Evolutionary conservation across 92 coral and sea anemone species (phyloP).

Genomic region (Epizoanthus rinbou): DNA sequence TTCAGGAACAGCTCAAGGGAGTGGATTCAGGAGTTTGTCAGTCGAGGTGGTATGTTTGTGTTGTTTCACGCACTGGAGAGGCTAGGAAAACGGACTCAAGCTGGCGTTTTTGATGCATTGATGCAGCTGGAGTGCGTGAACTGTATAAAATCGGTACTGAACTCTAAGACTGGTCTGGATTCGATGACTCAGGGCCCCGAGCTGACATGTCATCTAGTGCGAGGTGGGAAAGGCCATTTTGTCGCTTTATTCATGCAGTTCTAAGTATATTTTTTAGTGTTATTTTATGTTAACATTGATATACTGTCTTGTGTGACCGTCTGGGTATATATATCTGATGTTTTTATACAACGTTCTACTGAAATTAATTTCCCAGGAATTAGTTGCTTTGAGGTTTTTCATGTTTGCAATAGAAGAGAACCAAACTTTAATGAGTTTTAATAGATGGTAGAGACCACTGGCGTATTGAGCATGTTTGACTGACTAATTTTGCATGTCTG

Average conservation of each 20-base stretch:
- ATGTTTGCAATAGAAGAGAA: neutral
- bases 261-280: too few relatives aligned
- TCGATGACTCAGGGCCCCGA: slow-evolving; percentile 65
- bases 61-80: slow-evolving; percentile 77
- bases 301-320: neutral
- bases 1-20: slow-evolving; percentile 70
- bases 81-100: slow-evolving; percentile 57
- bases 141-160: slow-evolving; percentile 93
- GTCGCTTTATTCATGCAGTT: neutral
- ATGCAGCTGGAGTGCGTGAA: slow-evolving; percentile 90
- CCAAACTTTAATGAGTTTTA: neutral
- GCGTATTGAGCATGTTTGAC: slow-evolving; percentile 1
- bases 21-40: slow-evolving; percentile 89
- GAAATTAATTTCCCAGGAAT: neutral
- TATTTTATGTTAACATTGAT: too few relatives aligned
- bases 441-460: neutral
- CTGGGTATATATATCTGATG: neutral
- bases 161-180: slow-evolving; percentile 87
- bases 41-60: slow-evolving; percentile 84
- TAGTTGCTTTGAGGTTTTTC: neutral
- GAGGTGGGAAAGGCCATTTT: slow-evolving; percentile 65
- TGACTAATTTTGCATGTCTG: neutral
- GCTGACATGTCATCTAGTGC: slow-evolving; percentile 67
- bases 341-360: neutral
- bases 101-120: slow-evolving; percentile 80